Base-by-base conservation (phyloP, 2,888 invertebrate genomes). In the Dynastes tityus region DNA sequence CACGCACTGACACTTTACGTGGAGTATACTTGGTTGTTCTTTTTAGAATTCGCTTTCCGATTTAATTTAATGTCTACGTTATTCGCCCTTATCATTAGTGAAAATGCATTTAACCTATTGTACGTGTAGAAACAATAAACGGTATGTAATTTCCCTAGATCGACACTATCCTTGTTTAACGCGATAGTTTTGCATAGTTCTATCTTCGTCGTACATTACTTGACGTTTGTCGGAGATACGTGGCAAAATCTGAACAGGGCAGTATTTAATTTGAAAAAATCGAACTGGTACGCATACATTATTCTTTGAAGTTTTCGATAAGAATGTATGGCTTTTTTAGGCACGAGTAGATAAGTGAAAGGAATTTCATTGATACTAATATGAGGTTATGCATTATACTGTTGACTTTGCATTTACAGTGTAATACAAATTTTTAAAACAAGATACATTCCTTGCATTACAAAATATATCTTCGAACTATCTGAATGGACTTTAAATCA, bases 221-320 rank as follows among this genome's bases (percentile, higher is more conserved):
- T 77, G 77, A 77, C 77, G 77, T 77, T 67, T 61, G 40, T 11
- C 9, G 11, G 40, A 22, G 16, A 77, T 71, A 77, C 77, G 77
- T 77, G 77, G 77, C 77, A 71, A 40, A 40, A 51, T 61, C 27
- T 13, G 29, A 67, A 22, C 51, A 65, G 65, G 65, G 32, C 63
- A 64, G 75, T 51, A 45, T 64, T 75, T 8, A 51, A 51, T 75
- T 27, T n/a, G 45, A 68, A 55, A 76, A 68, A 77, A 55, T 68
- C 53, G 55, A 77, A 76, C 40, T 76, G 65, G 67, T 76, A 67
- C 22, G 45, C 6, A 67, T 70, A 63, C 70, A 70, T 68, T 70
- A 61, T 70, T 16, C 11, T 32, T 29, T 37, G 9, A 6, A 55
- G 1, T 55, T 55, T 55, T 64, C 11, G 37, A 9, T 64, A 9